These are phyloP conservation scores for Tylochromis polylepis DNA, from an alignment of 2,113 vertebrate species.

Conservation along the genomic window DNA sequence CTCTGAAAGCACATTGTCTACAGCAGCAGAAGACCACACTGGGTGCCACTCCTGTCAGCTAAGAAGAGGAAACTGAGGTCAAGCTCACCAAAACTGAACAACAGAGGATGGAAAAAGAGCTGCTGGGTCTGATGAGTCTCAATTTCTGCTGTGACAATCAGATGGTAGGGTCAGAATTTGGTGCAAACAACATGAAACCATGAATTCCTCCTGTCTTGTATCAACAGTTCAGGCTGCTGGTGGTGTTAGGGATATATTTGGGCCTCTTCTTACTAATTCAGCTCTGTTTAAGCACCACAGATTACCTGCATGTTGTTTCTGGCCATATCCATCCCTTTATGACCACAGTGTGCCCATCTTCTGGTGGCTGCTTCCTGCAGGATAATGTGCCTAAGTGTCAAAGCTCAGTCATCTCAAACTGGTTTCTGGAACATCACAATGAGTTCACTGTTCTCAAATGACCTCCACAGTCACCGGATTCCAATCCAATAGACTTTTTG, in stretches of 20 bases:
- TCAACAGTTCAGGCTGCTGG: neutral
- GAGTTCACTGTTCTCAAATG: neutral
- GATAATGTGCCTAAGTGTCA: neutral
- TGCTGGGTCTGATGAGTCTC: neutral
- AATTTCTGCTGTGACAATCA: neutral
- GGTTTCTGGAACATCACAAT: neutral
- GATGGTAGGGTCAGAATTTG: neutral
- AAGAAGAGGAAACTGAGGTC: neutral
- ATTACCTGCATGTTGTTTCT: neutral
- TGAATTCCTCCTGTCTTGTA: neutral
- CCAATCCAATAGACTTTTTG: neutral
- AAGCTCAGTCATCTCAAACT: neutral
- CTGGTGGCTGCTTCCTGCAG: neutral
- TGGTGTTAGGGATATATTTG: neutral
- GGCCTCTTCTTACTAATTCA: neutral
- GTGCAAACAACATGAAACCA: neutral
- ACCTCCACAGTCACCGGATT: neutral
- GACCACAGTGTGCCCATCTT: neutral
- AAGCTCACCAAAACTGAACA: neutral
- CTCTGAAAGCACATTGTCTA: neutral
- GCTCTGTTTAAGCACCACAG: neutral
- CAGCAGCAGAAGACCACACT: neutral
- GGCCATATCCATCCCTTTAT: neutral
- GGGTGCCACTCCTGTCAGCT: neutral
- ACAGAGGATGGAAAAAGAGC: neutral